Evolutionary conservation across 2,797 vertebrate genomes (phyloP).

Genomic region (Lagocephalus sceleratus): DNA sequence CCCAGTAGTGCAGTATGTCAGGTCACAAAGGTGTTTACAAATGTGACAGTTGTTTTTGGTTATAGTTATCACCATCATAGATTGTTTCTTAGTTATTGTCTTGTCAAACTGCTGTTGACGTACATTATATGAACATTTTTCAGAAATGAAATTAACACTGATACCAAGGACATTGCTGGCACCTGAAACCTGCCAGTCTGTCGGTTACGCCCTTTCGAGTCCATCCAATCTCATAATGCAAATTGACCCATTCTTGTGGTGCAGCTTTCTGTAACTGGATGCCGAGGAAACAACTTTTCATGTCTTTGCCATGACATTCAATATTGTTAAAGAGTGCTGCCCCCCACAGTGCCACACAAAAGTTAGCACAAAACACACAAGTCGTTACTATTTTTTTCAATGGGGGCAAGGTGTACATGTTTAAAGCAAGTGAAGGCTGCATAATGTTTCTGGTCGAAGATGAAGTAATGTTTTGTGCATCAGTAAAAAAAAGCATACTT

Average conservation of each 20-base stretch:
- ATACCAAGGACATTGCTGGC: constrained; percentile 62
- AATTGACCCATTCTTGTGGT: constrained; percentile 23
- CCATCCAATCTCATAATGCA: constrained; percentile 20
- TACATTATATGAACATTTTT: too few species aligned
- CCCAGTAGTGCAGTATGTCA: too few species aligned
- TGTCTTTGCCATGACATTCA: constrained; percentile 48
- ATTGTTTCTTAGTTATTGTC: too few species aligned
- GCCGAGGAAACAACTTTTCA: constrained; percentile 60
- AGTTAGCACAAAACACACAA: constrained; percentile 5
- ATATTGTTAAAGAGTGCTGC: constrained; percentile 49
- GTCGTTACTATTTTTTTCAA: constrained; percentile 29
- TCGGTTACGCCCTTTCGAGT: constrained; percentile 25
- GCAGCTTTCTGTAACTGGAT: constrained; percentile 35
- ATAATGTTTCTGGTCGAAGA: constrained; percentile 10
- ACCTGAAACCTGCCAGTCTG: constrained; percentile 65
- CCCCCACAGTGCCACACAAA: constrained; percentile 20
- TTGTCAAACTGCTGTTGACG: too few species aligned
- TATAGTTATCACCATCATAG: too few species aligned
- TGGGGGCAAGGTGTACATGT: constrained; percentile 24
- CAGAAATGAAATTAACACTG: constrained; percentile 20
- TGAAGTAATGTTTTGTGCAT: constrained; percentile 8
- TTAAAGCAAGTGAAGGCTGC: constrained; percentile 38
- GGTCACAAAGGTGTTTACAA: too few species aligned
- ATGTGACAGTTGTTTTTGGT: too few species aligned
- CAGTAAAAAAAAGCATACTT: constrained; percentile 34